Evolutionary conservation across 2,888 invertebrate genomes (phyloP), one percentile per base, ranked within the genome.

Genomic region (Macaria liturata): DNA sequence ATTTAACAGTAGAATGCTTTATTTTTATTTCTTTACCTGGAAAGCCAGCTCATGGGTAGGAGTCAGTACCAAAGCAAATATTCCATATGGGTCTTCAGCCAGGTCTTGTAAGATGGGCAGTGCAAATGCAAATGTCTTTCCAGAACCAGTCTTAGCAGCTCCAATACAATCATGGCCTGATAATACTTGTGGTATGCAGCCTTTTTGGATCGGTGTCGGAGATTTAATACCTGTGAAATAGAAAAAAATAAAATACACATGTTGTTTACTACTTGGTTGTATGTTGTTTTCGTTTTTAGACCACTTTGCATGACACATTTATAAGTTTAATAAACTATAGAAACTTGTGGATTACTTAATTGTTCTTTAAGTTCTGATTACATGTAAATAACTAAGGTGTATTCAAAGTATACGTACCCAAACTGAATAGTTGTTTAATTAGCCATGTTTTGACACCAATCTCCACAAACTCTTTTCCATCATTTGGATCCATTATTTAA

Each of bases 41-140:
- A 95, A 96, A 44, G 98, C 97, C 62, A 98, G 83, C 83, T 98
- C 98, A 80, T 98, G 95, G 0, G 99, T 99, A 3, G 99, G 99
- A 9, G 99, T 99, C 8, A 99, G 88, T 31, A 99, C 92, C 34
- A 99, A 92, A 3, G 98, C 98, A 93, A 96, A 99, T 80, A 99
- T 98, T 55, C 98, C 98, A 83, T 96, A 98, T 0, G 99, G 99
- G 85, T 99, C 99, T 78, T 98, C 96, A 59, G 97, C 96, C 34
- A 99, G 90, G 78, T 95, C 95, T 81, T 99, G 98, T 47, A 99
- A 83, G 72, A 99, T 97, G 0, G 99, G 99, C 54, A 99, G 83
- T 0, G 98, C 98, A 93, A 99, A 99, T 0, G 99, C 98, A 75
- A 99, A 95, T 0, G 99, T 99, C 92, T 99, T 99, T 2, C 99